A percentile compares a stretch with the other conserved stretches of the same genome.
Conservation (phyloP, 2,797 vertebrate genomes). For the Lepus oiostolus region DNA sequence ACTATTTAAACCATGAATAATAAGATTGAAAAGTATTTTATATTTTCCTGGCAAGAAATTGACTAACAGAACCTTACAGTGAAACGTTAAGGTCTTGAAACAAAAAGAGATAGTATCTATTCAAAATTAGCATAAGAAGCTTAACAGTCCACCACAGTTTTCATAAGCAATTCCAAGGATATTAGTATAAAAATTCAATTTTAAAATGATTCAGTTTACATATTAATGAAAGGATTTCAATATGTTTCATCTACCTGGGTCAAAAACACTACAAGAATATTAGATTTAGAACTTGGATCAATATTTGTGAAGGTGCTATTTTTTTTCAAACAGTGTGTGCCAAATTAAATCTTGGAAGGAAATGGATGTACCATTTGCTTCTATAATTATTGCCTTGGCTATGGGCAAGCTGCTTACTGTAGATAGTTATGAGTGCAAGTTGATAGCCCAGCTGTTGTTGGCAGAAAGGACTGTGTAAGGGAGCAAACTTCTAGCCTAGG, state of each 20-base stretch:
- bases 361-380: slow-evolving; percentile 69
- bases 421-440: slow-evolving; percentile 59
- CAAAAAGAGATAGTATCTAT: not conserved
- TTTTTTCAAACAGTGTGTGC: slow-evolving; percentile 47
- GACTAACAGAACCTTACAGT: not conserved
- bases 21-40: not conserved
- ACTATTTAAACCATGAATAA: not conserved
- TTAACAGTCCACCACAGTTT: not conserved
- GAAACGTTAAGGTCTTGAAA: not conserved
- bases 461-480: slow-evolving; percentile 38
- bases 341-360: slow-evolving; percentile 78
- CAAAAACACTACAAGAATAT: slow-evolving; percentile 1
- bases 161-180: slow-evolving; percentile 14
- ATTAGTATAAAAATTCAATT: slow-evolving; percentile 30
- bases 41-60: not conserved
- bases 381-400: slow-evolving; percentile 75
- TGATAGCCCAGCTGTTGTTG: slow-evolving; percentile 81
- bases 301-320: slow-evolving; percentile 36
- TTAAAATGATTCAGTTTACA: not conserved
- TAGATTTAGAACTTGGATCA: not conserved
- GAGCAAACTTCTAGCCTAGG: slow-evolving; percentile 54
- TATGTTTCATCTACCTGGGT: not conserved
- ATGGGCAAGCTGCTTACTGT: slow-evolving; percentile 43
- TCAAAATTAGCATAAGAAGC: slow-evolving; percentile 4
- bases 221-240: slow-evolving; percentile 37